Percentiles rank a stretch among this genome's conserved stretches.
Conservation (phyloP, 1,140 invertebrate species). For the Metopolophium dirhodum region DNA sequence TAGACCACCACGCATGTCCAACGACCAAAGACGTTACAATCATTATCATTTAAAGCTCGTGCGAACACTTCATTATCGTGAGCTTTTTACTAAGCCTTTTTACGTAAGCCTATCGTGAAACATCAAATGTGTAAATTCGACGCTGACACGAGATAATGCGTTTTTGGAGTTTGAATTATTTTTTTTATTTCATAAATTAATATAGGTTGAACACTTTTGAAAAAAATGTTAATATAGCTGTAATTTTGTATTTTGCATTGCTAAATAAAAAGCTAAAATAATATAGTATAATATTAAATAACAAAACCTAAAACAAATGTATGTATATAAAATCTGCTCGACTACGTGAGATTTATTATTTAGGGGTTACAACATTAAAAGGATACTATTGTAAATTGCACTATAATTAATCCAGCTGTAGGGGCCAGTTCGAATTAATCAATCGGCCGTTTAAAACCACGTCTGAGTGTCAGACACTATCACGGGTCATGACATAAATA, state of each 20-base stretch:
- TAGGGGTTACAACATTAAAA: too few relatives aligned
- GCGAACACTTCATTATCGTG: background rate
- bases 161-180: background rate
- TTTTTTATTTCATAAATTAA: background rate
- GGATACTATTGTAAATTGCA: background rate
- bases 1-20: too few relatives aligned
- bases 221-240: background rate
- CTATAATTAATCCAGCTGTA: background rate
- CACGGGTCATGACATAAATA: background rate
- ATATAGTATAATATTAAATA: too few relatives aligned
- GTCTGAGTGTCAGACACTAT: background rate
- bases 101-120: background rate
- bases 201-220: background rate
- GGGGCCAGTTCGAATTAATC: background rate
- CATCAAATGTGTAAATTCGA: background rate
- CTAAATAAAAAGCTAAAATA: too few relatives aligned
- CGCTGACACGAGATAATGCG: background rate
- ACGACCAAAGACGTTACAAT: background rate
- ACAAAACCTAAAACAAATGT: too few relatives aligned
- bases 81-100: background rate
- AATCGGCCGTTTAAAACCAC: background rate
- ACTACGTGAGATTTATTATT: background rate
- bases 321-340: background rate
- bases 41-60: background rate
- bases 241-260: too few relatives aligned